phyloP scores from a whole-genome alignment of 2,797 vertebrate genomes.

The Dendrocincla fuliginosa region DNA sequence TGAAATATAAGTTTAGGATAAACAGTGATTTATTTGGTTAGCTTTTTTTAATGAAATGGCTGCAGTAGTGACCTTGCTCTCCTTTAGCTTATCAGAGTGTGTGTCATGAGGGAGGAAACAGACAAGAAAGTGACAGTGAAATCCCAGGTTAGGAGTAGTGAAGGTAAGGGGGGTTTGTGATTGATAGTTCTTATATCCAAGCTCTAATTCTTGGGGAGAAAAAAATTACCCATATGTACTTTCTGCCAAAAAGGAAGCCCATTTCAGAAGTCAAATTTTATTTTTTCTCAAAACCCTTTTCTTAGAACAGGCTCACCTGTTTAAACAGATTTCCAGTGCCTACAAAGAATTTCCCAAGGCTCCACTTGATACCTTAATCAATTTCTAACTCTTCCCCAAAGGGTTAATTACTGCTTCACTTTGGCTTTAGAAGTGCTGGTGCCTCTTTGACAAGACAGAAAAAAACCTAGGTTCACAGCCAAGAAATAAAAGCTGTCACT shows the following conservation, averaged over 20 bases:
- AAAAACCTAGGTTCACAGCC: not conserved
- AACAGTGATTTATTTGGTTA: not conserved
- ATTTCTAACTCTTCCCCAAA: not conserved
- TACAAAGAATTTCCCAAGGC: not conserved
- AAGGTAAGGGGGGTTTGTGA: not conserved
- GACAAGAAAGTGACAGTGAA: not conserved
- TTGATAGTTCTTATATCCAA: not conserved
- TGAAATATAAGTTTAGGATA: not conserved
- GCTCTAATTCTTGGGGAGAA: not conserved
- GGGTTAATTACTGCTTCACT: not conserved
- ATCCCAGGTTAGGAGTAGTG: not conserved
- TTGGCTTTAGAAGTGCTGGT: not conserved
- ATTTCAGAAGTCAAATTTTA: not conserved
- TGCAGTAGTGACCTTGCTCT: not conserved
- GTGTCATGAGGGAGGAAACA: not conserved
- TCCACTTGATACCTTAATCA: not conserved
- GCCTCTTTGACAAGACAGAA: not conserved
- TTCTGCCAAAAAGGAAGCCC: not conserved
- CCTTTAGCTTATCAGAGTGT: not conserved
- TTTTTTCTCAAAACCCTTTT: not conserved
- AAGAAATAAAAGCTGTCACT: not conserved
- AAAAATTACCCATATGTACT: not conserved
- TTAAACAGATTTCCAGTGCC: not conserved
- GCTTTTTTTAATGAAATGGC: not conserved
- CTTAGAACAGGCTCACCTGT: accelerated